Conservation (phyloP, 2,797 vertebrate genomes). For the Aselliscus stoliczkanus region DNA sequence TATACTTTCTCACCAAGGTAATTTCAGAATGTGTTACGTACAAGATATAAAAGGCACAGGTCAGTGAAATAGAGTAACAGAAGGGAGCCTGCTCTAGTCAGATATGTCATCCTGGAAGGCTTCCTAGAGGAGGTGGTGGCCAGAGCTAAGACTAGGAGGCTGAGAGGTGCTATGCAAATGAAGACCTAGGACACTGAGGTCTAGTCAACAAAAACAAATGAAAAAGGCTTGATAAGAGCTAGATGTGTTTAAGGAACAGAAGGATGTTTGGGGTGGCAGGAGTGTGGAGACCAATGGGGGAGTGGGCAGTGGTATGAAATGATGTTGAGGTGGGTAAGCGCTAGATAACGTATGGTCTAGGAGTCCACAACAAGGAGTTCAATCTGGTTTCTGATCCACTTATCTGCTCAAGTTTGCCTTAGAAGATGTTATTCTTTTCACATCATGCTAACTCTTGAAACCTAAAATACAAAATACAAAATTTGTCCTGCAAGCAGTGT, state of each 20-base stretch:
- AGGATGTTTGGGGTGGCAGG: no score
- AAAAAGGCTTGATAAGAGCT: neutral
- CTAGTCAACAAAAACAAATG: neutral
- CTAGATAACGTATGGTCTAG: fast-evolving
- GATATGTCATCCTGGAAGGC: neutral
- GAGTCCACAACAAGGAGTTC: neutral
- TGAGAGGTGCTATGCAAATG: neutral
- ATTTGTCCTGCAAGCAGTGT: neutral
- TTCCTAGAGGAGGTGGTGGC: neutral
- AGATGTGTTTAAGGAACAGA: neutral
- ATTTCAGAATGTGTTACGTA: neutral
- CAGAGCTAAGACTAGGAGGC: neutral
- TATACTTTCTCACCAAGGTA: neutral
- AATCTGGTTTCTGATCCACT: neutral
- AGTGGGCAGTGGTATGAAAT: neutral
- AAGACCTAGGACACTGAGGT: neutral
- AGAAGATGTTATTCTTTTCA: neutral
- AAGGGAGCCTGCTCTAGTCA: neutral
- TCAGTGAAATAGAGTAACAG: neutral
- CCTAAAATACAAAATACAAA: neutral
- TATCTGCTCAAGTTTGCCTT: neutral
- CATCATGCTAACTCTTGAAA: neutral
- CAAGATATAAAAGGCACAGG: neutral
- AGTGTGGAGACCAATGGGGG: neutral
- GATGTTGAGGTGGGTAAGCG: neutral